Base-by-base conservation (phyloP, 2,113 vertebrate species). In the Phalacrocorax brasilianus region DNA sequence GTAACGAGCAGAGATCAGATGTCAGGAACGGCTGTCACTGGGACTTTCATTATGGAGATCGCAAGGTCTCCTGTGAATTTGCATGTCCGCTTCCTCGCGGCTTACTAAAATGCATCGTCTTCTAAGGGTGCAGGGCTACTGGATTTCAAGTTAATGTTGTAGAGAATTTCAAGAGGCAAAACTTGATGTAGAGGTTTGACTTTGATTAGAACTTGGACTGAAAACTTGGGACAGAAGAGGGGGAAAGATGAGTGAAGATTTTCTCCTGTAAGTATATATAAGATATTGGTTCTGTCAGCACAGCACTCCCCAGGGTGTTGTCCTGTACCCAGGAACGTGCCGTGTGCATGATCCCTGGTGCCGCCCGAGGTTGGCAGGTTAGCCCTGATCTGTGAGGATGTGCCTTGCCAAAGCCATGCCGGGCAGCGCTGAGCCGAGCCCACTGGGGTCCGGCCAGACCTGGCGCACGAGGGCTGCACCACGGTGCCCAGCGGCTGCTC, bases 1-100 rank as follows among this genome's bases (percentile, higher is more conserved):
- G 72, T 42, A 23, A 18, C 1, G 8, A 55, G 38, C 66, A 50
- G 53, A 1, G 1, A 8, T 76, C 58, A 20, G 26, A 5, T n/a
- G 8, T 9, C 45, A 47, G 68, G 56, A 49, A 2, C 0, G 0
- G 72, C 79, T 62, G 58, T 40, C 1, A 0, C 5, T 33, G 70
- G 79, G 63, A 67, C 22, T 72, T 70, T 35, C 38, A 23, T 87
- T 89, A 50, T 49, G 81, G 62, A 80, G 23, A 13, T 52, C 22
- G 33, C 45, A 59, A 42, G 27, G 45, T 83, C n/a, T 72, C 21
- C 71, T 75, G 2, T 45, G 86, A 61, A 35, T 47, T 65, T 82
- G 23, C 59, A 22, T 0, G 1, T 55, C 19, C 0, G 0, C 23
- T 92, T 70, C n/a, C 49, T 91, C 12, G 2, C 28, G 35, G 56